A percentile compares a stretch with the other conserved stretches of the same genome.
These are phyloP conservation scores for Pseudococcus jackbeardsleyi DNA, from an alignment of 2,888 invertebrate genomes.

Conservation along the genomic window DNA sequence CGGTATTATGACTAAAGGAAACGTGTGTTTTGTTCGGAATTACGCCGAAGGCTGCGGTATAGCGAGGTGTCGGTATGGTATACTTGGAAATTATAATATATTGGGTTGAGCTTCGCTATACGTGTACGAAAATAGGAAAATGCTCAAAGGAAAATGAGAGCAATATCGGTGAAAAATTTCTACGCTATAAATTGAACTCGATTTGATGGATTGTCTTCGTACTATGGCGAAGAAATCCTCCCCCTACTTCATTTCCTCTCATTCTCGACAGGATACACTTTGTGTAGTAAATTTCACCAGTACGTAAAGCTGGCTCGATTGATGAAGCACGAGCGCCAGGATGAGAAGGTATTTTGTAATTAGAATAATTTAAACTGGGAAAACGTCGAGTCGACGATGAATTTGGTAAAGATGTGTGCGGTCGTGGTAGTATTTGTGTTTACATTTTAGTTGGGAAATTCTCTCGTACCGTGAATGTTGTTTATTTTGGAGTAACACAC, in stretches of 20 bases:
- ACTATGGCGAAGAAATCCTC: background rate
- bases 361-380: slow-evolving; percentile 23
- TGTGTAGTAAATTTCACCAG: background rate
- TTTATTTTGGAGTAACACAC: background rate
- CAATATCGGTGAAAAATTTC: slow-evolving; percentile 44
- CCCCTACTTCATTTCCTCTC: background rate
- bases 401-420: slow-evolving; percentile 44
- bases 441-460: slow-evolving; percentile 21
- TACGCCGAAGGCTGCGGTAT: background rate
- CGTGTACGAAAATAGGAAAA: background rate
- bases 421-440: background rate
- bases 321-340: background rate
- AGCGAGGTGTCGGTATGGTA: background rate
- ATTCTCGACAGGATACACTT: background rate
- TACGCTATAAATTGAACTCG: background rate
- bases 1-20: slow-evolving; percentile 5
- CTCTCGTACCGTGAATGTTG: background rate
- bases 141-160: slow-evolving; percentile 24
- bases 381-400: slow-evolving; percentile 3
- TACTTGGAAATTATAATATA: background rate
- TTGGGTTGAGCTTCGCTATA: background rate
- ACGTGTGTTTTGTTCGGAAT: slow-evolving; percentile 35
- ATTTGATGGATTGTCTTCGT: slow-evolving; percentile 21
- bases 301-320: background rate
- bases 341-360: background rate